Evolutionary conservation across 2,113 vertebrate genomes (phyloP), one percentile per base, ranked within the genome.

Genomic region (Anguilla rostrata): DNA sequence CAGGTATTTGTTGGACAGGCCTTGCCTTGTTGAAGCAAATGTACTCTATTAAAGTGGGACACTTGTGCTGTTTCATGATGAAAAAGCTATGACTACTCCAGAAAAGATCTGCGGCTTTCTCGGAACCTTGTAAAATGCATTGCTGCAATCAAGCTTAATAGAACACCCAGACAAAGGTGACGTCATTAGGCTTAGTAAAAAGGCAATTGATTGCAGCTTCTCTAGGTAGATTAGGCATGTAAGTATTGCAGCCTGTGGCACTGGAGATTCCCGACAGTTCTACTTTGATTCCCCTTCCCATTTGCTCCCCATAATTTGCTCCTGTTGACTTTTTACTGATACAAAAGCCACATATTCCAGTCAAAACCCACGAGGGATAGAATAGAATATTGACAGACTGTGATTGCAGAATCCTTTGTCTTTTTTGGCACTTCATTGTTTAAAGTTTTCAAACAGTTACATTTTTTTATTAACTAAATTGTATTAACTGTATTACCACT

Each of bases 1-100:
- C 34, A 34, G 34, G 34, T 34, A 34, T 34, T 94, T 90, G 87
- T 93, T 91, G 92, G 85, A 88, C 89, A 91, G 86, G 87, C 81
- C 63, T 86, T 78, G 83, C 60, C 81, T 41, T 82, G 81, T 60
- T 87, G 40, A 40, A 49, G 78, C 83, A 86, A n/a, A 66, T 34
- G 39, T 14, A n/a, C 40, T 34, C 34, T 57, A 20, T 46, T 18
- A 79, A 83, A 79, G 39, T 75, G 26, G n/a, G 71, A 75, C 26
- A 34, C n/a, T 75, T 34, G 6, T 75, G 2, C 26, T 29, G 71
- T 75, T 75, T 34, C 26, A 75, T 75, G 71, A 75, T 75, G 71
- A 75, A 34, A 75, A 75, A 20, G 20, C 71, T 9, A 75, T 75
- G 26, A 75, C 71, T 75, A 75, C 71, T 75, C 7, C n/a, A 8